Conservation (phyloP, 2,888 invertebrate species). For the Tiliacea aurago region DNA sequence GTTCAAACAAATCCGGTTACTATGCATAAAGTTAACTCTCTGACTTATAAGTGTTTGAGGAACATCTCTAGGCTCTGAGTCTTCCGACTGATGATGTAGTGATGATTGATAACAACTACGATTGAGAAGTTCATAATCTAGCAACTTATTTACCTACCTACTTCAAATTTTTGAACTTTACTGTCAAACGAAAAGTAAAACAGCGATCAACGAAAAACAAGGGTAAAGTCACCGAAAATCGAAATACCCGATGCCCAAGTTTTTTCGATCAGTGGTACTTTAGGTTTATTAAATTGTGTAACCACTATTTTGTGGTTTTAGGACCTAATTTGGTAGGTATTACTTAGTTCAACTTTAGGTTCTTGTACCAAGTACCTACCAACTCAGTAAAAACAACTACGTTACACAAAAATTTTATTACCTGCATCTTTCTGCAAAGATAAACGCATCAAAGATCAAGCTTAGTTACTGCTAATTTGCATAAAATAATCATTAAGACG, state of each 20-base stretch:
- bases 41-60: background rate
- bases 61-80: background rate
- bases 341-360: too few relatives aligned
- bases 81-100: background rate
- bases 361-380: background rate
- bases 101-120: background rate
- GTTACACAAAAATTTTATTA: background rate
- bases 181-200: background rate
- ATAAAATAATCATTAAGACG: background rate
- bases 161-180: background rate
- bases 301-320: background rate
- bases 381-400: background rate
- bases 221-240: conserved; percentile 13
- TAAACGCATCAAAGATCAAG: conserved; percentile 12
- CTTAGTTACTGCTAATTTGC: conserved; percentile 4
- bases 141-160: background rate
- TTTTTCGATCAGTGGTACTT: background rate
- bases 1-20: conserved; percentile 75
- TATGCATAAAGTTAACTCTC: conserved; percentile 31
- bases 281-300: background rate
- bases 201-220: background rate
- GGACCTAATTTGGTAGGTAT: too few relatives aligned
- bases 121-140: conserved; percentile 2
- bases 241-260: background rate
- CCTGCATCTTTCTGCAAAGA: background rate